phyloP scores from a whole-genome alignment of 2,888 invertebrate species.

The Leptinotarsa haldemani region DNA sequence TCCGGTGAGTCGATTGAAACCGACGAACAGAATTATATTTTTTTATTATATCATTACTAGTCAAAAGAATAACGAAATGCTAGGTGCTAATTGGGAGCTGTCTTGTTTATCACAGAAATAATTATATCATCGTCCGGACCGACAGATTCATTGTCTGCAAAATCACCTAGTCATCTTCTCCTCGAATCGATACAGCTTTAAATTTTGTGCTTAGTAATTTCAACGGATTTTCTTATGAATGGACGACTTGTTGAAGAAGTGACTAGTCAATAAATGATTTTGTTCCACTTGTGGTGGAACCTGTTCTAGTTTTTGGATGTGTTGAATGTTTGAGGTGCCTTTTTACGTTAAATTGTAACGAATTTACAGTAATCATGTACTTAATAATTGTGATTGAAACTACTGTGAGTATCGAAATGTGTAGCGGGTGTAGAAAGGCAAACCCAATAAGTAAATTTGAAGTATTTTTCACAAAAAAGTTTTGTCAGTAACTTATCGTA shows the following conservation, averaged over 20 bases:
- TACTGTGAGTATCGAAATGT: too few species aligned
- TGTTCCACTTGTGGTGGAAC: neutral
- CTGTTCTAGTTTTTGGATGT: too few species aligned
- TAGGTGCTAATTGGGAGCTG: constrained; percentile 62
- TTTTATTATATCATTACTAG: constrained; percentile 59
- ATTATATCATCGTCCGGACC: constrained; percentile 45
- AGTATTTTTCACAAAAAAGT: too few species aligned
- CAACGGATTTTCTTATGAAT: constrained; percentile 13
- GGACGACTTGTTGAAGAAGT: constrained; percentile 17
- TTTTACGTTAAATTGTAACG: too few species aligned
- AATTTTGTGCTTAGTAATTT: constrained; percentile 27
- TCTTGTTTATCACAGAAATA: constrained; percentile 56
- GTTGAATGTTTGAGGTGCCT: too few species aligned
- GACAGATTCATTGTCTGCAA: neutral
- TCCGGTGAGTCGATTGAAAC: constrained; percentile 25
- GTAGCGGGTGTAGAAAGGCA: too few species aligned
- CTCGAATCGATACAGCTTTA: constrained; percentile 21
- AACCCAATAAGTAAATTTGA: too few species aligned
- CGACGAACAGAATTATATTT: constrained; percentile 14
- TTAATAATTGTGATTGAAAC: too few species aligned
- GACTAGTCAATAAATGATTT: neutral
- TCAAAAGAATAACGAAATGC: constrained; percentile 58
- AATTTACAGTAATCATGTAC: too few species aligned
- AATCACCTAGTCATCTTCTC: neutral
- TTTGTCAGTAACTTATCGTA: too few species aligned